Percentiles rank a stretch among this genome's conserved stretches.
Conservation (phyloP, 2,113 vertebrate genomes). For the Cyprinodon brontotheroides region DNA sequence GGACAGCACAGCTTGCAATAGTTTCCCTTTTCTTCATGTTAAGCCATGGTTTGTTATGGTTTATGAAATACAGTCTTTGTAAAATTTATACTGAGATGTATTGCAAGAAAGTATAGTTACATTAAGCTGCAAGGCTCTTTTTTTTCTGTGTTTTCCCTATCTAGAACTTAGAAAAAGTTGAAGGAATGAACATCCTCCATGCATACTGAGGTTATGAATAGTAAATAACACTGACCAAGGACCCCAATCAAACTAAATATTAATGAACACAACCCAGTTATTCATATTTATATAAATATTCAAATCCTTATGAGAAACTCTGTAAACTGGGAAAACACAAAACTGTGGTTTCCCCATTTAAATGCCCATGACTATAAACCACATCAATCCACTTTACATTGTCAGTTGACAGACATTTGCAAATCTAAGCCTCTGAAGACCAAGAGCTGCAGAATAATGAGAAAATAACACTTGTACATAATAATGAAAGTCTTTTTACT, state of each 20-base stretch:
- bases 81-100: background rate
- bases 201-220: background rate
- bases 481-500: slow-evolving; percentile 38
- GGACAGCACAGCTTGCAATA: too few relatives aligned
- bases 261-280: slow-evolving; percentile 48
- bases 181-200: slow-evolving; percentile 7
- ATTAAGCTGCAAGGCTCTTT: background rate
- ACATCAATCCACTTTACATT: slow-evolving; percentile 42
- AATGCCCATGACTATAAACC: slow-evolving; percentile 28
- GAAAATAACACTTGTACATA: slow-evolving; percentile 26
- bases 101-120: background rate
- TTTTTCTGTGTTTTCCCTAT: background rate
- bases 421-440: slow-evolving; percentile 25
- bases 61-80: background rate
- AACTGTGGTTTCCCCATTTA: slow-evolving; percentile 20
- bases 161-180: background rate
- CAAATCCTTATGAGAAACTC: slow-evolving; percentile 14
- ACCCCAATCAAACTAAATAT: slow-evolving; percentile 27
- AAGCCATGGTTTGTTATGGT: background rate
- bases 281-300: slow-evolving; percentile 41
- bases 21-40: too few relatives aligned
- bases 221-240: slow-evolving; percentile 20
- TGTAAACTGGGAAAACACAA: slow-evolving; percentile 11
- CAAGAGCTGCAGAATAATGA: slow-evolving; percentile 19
- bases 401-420: slow-evolving; percentile 39